Conservation (phyloP, 2,888 invertebrate species). For the Brachynemurus nebulosus region DNA sequence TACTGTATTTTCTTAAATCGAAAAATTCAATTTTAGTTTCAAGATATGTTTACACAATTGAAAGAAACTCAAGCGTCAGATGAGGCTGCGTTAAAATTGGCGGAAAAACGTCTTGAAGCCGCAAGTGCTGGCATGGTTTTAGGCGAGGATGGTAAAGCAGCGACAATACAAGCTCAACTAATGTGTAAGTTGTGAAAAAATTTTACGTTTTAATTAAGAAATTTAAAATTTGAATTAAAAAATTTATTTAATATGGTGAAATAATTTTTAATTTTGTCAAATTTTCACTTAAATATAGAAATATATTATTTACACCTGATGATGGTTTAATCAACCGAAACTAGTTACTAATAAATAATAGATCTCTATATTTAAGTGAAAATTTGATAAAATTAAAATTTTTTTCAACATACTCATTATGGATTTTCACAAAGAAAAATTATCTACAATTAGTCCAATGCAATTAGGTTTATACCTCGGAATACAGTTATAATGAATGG, state of each 20-base stretch:
- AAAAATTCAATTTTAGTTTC: conserved; percentile 31
- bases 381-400: too few relatives aligned
- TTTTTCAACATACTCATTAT: too few relatives aligned
- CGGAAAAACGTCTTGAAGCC: conserved; percentile 71
- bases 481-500: too few relatives aligned
- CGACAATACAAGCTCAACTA: conserved; percentile 79
- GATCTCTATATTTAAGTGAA: too few relatives aligned
- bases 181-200: conserved; percentile 50
- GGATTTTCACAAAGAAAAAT: too few relatives aligned
- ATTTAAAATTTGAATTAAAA: too few relatives aligned
- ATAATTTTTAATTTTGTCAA: not conserved
- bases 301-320: too few relatives aligned
- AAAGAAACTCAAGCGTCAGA: conserved; percentile 52
- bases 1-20: conserved; percentile 19
- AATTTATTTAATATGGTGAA: not conserved
- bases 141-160: conserved; percentile 62
- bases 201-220: too few relatives aligned
- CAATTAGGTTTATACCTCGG: too few relatives aligned
- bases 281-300: not conserved
- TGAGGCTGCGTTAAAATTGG: conserved; percentile 49
- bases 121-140: conserved; percentile 70
- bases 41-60: conserved; percentile 50
- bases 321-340: too few relatives aligned
- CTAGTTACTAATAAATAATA: too few relatives aligned
- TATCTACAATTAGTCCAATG: too few relatives aligned